Base-by-base conservation (phyloP, 2,888 invertebrate species). In the Lepidochrysops patricia region DNA sequence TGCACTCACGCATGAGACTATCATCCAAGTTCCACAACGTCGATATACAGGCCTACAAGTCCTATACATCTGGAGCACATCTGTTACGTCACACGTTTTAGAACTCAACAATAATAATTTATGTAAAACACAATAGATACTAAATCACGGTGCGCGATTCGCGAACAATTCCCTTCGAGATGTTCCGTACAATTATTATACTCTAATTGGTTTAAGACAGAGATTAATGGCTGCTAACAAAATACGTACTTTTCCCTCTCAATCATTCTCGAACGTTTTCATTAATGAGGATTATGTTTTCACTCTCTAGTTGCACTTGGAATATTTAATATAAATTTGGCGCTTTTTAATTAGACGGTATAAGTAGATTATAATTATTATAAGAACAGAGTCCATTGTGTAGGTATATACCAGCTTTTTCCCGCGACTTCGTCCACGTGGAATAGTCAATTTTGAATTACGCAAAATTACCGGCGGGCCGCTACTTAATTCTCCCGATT, bases 241-340 rank as follows among this genome's bases (percentile, higher is more conserved):
- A 68, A 62, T 68, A 66, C 69, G 69, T 68, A 69, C 71, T 70
- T 70, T 70, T 67, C 64, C 60, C 64, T 64, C 67, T 64, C 68
- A 70, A 75, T 73, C 74, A 72, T 73, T 67, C 70, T 68, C 74
- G 68, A 74, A 75, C 72, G 73, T 75, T 74, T 74, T 72, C 71
- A 75, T 74, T 75, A 76, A 65, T 67, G 65, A 64, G 66, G 64
- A 64, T 67, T 64, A 64, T 64, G 61, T 64, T 66, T 62, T 65
- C 59, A 66, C 66, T 66, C 60, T 64, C 4, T 12, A 4, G 19
- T 5, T 43, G 23, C 43, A 43, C 43, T 43, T 43, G 15, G 9
- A 19, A 43, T 23, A 12, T 12, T 43, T 3, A 12, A 19, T 43
- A 19, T 19, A 43, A 23, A 43, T 19, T 2, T 15, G 2, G n/a